Base-by-base conservation (phyloP, 2,888 invertebrate species). In the Pachymerium ferrugineum region DNA sequence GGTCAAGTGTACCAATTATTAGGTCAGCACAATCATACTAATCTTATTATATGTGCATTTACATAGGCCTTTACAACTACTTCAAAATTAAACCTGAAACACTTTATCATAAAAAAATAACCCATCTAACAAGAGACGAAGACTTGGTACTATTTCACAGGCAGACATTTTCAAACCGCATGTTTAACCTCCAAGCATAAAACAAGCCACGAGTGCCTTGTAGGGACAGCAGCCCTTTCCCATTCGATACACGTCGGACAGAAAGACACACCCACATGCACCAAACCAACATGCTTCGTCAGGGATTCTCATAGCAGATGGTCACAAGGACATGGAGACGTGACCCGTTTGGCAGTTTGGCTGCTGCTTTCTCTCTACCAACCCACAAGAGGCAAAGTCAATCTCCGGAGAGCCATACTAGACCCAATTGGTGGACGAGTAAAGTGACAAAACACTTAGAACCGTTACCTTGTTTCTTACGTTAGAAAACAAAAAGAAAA, bases 201-300 rank as follows among this genome's bases (percentile, higher is more conserved):
- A 62, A 62, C 62, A 62, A 62, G 25, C 62, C 62, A 12, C 62
- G 62, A 62, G 62, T 62, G 62, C 25, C 28, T 3, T 62, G 62
- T 62, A 62, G 62, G 62, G 62, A 62, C 62, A 62, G 62, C 62
- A 62, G 25, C 28, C 25, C 62, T 62, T 62, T 62, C 62, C 62
- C 62, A 62, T 62, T 62, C 62, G 62, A 62, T 62, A 62, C 62
- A 62, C 62, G 62, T 62, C 62, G 62, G 62, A 62, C 62, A 62
- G 62, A 62, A 62, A 62, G 62, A 25, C 62, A 28, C 62, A 62
- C 62, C 62, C 62, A 12, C 8, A 22, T 12, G 25, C 25, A 22
- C 28, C 6, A 10, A 10, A 25, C 22, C 62, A 62, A 62, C 62
- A 62, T 62, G 62, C 62, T 62, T 62, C 62, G 62, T 62, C 62